These are phyloP conservation scores for Scortum barcoo DNA, from an alignment of 2,113 vertebrate genomes.

Conservation along the genomic window DNA sequence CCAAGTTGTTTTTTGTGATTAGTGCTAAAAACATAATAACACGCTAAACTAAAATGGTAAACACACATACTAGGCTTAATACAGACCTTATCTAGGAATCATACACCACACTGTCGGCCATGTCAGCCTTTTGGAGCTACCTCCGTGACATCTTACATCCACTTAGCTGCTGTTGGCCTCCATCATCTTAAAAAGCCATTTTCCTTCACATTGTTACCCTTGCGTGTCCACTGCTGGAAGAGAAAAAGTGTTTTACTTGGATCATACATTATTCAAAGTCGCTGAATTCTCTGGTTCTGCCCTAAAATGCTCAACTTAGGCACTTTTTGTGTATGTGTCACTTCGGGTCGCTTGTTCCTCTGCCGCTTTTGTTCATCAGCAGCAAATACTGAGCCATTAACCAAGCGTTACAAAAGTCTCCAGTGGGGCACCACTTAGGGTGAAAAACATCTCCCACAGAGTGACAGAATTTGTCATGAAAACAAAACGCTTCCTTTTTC, in stretches of 20 bases:
- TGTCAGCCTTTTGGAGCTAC: constrained; percentile 4
- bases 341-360: constrained; percentile 29
- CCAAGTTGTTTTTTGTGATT: not conserved
- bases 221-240: constrained; percentile 16
- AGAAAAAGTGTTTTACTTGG: constrained; percentile 53
- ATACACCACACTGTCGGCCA: not conserved
- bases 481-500: not conserved
- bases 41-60: not conserved
- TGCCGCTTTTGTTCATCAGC: constrained; percentile 26
- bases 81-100: not conserved
- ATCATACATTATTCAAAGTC: constrained; percentile 72
- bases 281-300: constrained; percentile 45
- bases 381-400: constrained; percentile 24
- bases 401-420: constrained; percentile 9
- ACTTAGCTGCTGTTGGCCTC: constrained; percentile 41
- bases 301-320: constrained; percentile 71
- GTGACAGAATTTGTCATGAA: constrained; percentile 14
- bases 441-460: constrained; percentile 3
- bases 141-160: constrained; percentile 28
- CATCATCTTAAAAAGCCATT: constrained; percentile 41
- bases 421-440: not conserved
- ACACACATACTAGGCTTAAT: no score
- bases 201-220: constrained; percentile 38
- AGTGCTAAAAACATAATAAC: not conserved
- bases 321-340: constrained; percentile 59